phyloP scores from a whole-genome alignment of 1,140 invertebrate species.

The Apocrypta bakeri region DNA sequence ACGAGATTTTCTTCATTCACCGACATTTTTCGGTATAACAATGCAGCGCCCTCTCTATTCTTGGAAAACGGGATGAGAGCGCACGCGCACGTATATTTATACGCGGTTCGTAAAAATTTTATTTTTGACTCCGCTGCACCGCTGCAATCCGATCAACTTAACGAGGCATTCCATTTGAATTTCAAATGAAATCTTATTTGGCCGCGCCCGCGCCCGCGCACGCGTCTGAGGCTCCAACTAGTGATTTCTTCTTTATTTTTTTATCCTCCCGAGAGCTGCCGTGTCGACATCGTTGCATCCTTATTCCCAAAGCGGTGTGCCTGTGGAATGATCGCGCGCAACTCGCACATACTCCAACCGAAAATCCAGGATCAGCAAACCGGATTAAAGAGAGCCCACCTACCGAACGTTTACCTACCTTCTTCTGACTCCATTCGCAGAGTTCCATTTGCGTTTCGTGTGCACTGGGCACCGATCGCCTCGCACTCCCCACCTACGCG shows the following conservation, averaged over 20 bases:
- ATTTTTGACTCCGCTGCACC: constrained; percentile 14
- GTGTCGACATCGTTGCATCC: background rate
- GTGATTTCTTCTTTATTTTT: constrained; percentile 37
- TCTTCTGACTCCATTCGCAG: background rate
- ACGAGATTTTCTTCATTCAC: background rate
- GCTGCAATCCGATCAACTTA: constrained; percentile 11
- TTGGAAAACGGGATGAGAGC: background rate
- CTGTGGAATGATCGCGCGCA: background rate
- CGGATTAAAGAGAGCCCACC: constrained; percentile 32
- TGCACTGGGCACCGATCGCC: background rate
- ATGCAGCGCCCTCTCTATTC: background rate
- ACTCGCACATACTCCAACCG: constrained; percentile 9
- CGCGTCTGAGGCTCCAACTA: too few species aligned
- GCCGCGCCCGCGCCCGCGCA: background rate
- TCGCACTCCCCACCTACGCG: too few species aligned
- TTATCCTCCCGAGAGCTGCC: background rate
- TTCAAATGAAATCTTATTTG: constrained; percentile 40
- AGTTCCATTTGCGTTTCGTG: background rate
- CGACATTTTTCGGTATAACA: background rate
- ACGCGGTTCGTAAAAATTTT: constrained; percentile 30
- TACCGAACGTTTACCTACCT: constrained; percentile 14
- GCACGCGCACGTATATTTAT: background rate
- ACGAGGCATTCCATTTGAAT: constrained; percentile 22
- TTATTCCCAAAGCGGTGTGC: background rate
- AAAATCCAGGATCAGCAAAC: constrained; percentile 38